A percentile compares a stretch with the other conserved stretches of the same genome.
Evolutionary conservation across 2,797 vertebrate species (phyloP).

Genomic region (Neosalanx taihuensis): DNA sequence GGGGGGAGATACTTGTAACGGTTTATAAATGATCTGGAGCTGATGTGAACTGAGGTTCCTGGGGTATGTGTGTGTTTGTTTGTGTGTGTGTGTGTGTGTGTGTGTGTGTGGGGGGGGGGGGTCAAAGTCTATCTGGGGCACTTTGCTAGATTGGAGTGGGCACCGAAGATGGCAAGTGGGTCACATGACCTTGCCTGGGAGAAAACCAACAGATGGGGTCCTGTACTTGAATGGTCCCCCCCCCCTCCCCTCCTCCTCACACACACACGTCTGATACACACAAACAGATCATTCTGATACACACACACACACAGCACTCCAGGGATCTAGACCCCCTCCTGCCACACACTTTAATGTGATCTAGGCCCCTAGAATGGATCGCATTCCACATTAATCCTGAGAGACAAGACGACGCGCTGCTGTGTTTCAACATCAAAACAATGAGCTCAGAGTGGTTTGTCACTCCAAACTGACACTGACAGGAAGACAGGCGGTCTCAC

Average conservation of each 20-base stretch:
- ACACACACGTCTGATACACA: too few relatives aligned
- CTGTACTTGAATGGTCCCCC: background rate
- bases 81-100: too few relatives aligned
- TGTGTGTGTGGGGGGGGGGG: too few relatives aligned
- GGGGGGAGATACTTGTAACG: background rate
- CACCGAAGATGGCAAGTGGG: constrained; percentile 20
- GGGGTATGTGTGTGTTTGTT: background rate
- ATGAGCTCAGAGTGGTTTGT: background rate
- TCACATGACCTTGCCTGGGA: constrained; percentile 29
- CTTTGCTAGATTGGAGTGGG: constrained; percentile 38
- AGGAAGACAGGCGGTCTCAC: constrained; percentile 5
- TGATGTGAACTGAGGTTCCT: constrained; percentile 27
- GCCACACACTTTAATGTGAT: constrained; percentile 59
- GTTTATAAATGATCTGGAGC: constrained; percentile 15
- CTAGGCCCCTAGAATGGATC: constrained; percentile 71
- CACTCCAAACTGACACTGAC: constrained; percentile 5
- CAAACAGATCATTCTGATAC: too few relatives aligned
- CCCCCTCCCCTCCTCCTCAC: background rate
- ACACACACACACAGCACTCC: too few relatives aligned
- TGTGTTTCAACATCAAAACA: constrained; percentile 25
- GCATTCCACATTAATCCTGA: constrained; percentile 64
- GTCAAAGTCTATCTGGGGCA: constrained; percentile 33
- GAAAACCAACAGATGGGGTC: constrained; percentile 39
- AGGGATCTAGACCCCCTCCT: background rate
- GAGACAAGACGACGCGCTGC: background rate